Percentiles rank a stretch among this genome's conserved stretches.
Evolutionary conservation across 37 sponge, comb jelly and placozoan species (phyloP).

Genomic region (Aphrocallistes beatrix): DNA sequence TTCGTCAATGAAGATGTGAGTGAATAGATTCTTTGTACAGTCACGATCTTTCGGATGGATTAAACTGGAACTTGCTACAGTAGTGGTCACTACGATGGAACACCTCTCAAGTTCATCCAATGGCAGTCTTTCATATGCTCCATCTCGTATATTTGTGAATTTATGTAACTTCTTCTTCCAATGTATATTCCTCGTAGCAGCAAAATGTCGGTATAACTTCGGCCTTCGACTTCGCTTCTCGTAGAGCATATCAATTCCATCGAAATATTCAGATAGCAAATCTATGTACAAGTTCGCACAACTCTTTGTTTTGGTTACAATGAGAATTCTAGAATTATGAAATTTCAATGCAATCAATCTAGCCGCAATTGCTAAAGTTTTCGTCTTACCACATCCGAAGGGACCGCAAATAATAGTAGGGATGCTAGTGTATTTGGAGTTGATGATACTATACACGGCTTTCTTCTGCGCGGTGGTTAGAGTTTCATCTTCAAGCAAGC

Average conservation of each 20-base stretch:
- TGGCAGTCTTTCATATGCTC: not conserved
- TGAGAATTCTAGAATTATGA: not conserved
- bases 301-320: not conserved
- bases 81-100: not conserved
- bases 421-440: not conserved
- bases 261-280: not conserved
- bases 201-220: not conserved
- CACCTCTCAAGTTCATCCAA: not conserved
- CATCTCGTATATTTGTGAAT: not conserved
- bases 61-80: not conserved
- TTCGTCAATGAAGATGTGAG: not conserved
- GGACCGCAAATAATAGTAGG: not conserved
- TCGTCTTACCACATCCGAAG: not conserved
- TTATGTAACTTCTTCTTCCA: not conserved
- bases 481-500: not conserved
- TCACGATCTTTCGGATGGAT: not conserved
- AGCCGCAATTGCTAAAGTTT: not conserved
- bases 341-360: not conserved
- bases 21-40: not conserved
- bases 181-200: not conserved
- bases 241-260: not conserved
- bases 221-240: not conserved
- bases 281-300: not conserved
- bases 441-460: not conserved
- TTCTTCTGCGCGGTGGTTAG: not conserved